Evolutionary conservation across 2,888 invertebrate species (phyloP).

Genomic region (Heliconius aoede): DNA sequence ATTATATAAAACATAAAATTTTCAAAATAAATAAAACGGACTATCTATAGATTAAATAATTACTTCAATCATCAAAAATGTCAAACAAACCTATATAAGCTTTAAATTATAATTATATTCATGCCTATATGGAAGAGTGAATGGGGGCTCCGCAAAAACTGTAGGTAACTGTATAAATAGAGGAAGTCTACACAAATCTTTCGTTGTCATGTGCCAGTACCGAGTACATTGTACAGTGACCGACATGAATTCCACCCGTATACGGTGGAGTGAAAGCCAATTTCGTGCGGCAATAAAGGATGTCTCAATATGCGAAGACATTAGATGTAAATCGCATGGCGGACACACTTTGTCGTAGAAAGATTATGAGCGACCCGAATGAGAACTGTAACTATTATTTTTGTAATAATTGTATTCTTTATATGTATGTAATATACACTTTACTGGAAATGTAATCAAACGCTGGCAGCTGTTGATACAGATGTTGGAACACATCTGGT

Average conservation of each 20-base stretch:
- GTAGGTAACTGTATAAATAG: conserved; percentile 15
- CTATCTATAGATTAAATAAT: neutral
- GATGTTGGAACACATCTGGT: conserved; percentile 44
- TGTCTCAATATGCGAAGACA: conserved; percentile 36
- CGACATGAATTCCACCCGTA: conserved; percentile 29
- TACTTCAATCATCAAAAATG: neutral
- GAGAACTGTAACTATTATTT: conserved; percentile 16
- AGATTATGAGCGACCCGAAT: conserved; percentile 12
- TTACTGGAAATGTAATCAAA: conserved; percentile 43
- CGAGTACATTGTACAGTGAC: conserved; percentile 10
- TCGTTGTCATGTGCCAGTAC: conserved; percentile 20
- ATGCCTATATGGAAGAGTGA: conserved; percentile 3
- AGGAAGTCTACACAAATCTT: conserved; percentile 29
- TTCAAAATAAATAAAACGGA: neutral
- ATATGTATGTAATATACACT: conserved; percentile 6
- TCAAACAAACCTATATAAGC: neutral
- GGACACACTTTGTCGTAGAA: conserved; percentile 2
- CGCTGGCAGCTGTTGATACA: conserved; percentile 42
- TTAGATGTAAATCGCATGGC: conserved; percentile 27
- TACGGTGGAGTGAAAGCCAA: conserved; percentile 40
- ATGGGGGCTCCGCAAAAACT: conserved; percentile 23
- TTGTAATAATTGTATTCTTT: conserved; percentile 17
- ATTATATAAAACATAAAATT: neutral
- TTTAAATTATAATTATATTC: conserved; percentile 5
- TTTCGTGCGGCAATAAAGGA: conserved; percentile 38